Conservation (phyloP, 2,113 vertebrate species). For the Dolichallabes microphthalmus region DNA sequence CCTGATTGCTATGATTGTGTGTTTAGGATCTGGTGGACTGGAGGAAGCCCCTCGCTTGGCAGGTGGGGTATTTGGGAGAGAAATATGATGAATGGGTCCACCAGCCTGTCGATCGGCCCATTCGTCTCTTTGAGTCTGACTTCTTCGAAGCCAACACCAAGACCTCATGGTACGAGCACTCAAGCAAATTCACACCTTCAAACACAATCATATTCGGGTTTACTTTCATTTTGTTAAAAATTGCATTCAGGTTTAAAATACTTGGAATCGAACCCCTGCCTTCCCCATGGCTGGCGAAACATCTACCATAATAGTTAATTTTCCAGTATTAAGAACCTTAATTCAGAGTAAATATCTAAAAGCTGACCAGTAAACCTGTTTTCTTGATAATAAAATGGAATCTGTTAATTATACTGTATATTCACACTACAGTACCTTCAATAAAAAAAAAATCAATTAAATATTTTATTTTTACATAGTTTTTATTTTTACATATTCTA, state of each 20-base stretch:
- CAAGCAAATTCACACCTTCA: not conserved
- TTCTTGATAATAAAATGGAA: not conserved
- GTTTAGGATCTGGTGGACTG: conserved; percentile 93
- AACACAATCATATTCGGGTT: not conserved
- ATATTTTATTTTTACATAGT: not conserved
- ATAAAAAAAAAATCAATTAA: no score
- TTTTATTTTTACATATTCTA: not conserved
- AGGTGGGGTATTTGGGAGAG: conserved; percentile 90
- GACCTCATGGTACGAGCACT: conserved; percentile 82
- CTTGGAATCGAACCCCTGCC: no score
- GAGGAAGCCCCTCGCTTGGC: conserved; percentile 91
- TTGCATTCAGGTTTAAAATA: not conserved
- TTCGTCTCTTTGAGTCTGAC: conserved; percentile 89
- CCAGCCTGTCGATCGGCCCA: conserved; percentile 89
- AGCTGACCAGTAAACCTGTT: not conserved
- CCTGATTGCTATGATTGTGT: not conserved
- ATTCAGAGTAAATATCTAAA: not conserved
- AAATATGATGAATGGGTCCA: conserved; percentile 96
- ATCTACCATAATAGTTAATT: no score
- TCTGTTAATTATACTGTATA: not conserved
- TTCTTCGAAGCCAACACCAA: conserved; percentile 86
- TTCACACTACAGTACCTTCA: not conserved
- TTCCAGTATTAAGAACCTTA: not conserved
- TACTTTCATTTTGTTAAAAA: not conserved
- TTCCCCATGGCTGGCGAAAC: no score